Percentiles rank a stretch among this genome's conserved stretches.
Conservation (phyloP, 2,888 invertebrate genomes). For the Chouioia cunea region DNA sequence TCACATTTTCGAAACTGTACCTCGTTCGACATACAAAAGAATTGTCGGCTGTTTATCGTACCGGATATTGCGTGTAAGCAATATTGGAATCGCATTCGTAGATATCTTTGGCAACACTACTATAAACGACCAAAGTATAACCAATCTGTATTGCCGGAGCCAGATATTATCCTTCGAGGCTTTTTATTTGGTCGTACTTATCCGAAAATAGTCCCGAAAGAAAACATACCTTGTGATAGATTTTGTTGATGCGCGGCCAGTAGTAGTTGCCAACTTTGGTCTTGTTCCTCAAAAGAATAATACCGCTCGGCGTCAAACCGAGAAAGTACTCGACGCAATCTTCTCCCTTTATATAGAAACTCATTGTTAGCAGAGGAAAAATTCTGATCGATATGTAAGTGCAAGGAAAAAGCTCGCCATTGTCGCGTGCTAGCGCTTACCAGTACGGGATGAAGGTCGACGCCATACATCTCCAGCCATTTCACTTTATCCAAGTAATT, state of each 20-base stretch:
- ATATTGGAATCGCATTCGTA: too few relatives aligned
- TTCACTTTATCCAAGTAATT: conserved; percentile 97
- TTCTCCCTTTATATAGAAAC: conserved; percentile 79
- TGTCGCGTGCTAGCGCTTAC: conserved; percentile 69
- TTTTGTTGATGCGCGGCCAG: conserved; percentile 97
- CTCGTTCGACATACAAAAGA: too few relatives aligned
- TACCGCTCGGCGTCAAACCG: conserved; percentile 95
- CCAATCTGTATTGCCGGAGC: too few relatives aligned
- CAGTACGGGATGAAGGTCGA: conserved; percentile 95
- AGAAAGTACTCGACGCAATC: conserved; percentile 97
- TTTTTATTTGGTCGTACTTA: too few relatives aligned
- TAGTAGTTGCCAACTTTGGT: conserved; percentile 97
- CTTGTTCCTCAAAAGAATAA: conserved; percentile 94
- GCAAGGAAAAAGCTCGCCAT: not conserved
- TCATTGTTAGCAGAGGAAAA: conserved; percentile 18
- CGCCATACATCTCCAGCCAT: conserved; percentile 99
- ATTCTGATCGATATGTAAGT: conserved; percentile 1
- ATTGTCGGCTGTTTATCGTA: too few relatives aligned
- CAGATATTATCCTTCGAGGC: too few relatives aligned
- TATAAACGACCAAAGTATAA: too few relatives aligned
- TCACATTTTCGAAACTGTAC: too few relatives aligned
- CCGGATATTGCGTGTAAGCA: too few relatives aligned
- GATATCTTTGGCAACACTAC: too few relatives aligned
- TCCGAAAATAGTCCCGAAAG: too few relatives aligned
- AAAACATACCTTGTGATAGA: conserved; percentile 83